Conservation (phyloP, 1,140 invertebrate species). For the Pachypsylla venusta region DNA sequence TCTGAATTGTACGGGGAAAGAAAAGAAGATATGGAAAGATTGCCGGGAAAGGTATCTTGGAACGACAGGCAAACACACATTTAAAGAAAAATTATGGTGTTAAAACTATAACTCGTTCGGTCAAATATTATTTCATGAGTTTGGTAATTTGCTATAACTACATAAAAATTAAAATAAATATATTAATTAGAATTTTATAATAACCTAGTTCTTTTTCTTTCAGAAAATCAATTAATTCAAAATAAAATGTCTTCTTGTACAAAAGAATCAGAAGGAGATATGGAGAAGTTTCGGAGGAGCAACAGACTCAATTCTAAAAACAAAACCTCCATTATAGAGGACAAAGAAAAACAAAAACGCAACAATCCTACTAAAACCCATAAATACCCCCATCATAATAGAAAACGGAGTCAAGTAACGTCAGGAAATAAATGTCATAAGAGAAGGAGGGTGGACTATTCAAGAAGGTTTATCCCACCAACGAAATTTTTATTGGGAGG, state of each 20-base stretch:
- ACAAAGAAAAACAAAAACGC: not conserved
- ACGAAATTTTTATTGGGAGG: slow-evolving; percentile 90
- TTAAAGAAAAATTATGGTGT: too few relatives aligned
- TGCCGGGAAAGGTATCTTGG: too few relatives aligned
- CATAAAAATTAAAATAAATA: too few relatives aligned
- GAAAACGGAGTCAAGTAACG: not conserved
- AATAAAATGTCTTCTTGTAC: slow-evolving; percentile 3
- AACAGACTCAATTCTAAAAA: not conserved
- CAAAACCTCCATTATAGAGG: not conserved
- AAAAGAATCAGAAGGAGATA: not conserved
- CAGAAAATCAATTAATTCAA: too few relatives aligned
- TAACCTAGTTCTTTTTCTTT: too few relatives aligned
- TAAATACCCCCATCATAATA: not conserved
- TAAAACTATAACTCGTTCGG: too few relatives aligned
- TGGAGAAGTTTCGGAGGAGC: not conserved
- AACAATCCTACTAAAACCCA: not conserved
- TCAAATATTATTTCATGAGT: too few relatives aligned
- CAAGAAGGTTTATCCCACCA: slow-evolving; percentile 58
- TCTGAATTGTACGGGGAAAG: too few relatives aligned
- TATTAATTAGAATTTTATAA: too few relatives aligned
- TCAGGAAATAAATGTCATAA: slow-evolving; percentile 5
- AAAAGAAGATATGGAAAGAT: too few relatives aligned
- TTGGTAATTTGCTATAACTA: too few relatives aligned
- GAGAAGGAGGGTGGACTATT: slow-evolving; percentile 3
- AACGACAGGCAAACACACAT: too few relatives aligned